Evolutionary conservation across 2,888 invertebrate species (phyloP), one percentile per base, ranked within the genome.

Genomic region (Cerastis leucographa): DNA sequence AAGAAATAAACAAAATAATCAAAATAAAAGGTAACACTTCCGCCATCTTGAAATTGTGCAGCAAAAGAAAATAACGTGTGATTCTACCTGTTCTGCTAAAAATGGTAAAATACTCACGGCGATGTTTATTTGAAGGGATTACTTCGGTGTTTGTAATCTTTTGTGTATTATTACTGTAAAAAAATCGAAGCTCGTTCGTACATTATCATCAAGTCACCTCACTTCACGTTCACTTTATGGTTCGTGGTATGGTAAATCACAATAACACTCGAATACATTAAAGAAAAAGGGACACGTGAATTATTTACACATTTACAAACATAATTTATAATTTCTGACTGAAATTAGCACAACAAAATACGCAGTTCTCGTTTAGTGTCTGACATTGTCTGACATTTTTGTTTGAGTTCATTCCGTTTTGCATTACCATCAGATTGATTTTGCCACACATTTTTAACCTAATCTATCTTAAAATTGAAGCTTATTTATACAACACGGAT

Each of bases 21-120:
- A 92, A 92, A 92, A 93, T 90, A 92, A 87, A 91, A 90, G 90
- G 86, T 87, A 85, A 56, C 76, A 83, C 76, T 88, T 92, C 93
- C 93, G 96, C 96, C 96, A 96, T 96, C 91, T 96, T 96, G 95
- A 61, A 90, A 78, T 75, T 72, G 67, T 83, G 86, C 73, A 86
- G 84, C 78, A 80, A 75, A 76, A 74, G 64, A 61, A 49, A 74
- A 59, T 76, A 69, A 74, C 79, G 79, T 85, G 85, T 76, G 76
- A 74, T 1, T 70, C 71, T 6, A 74, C 51, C 56, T 76, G 72
- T 70, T 80, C 65, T 75, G 35, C 3, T 35, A 2, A 35, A 69
- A 56, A 71, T 71, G 65, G 44, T 56, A 9, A 64, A 83, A 75
- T 81, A 96, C 95, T 95, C 86, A 95, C 95, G 95, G 95, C 94